These are phyloP conservation scores for Diaperis boleti DNA, from an alignment of 2,888 invertebrate species.

Conservation along the genomic window DNA sequence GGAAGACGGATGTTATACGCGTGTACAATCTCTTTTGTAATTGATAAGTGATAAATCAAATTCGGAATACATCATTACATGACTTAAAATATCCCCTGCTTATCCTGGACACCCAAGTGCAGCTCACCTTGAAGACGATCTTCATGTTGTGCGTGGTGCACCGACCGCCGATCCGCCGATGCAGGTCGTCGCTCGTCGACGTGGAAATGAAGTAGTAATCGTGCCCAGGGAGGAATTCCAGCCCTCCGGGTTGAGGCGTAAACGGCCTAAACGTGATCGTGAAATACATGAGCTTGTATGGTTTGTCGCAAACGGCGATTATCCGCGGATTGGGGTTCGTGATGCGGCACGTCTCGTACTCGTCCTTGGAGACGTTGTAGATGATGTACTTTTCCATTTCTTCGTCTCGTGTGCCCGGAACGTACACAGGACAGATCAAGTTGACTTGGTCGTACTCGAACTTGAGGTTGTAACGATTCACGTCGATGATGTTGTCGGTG, in stretches of 20 bases:
- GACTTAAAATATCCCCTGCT: no score
- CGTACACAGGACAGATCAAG: constrained; percentile 93
- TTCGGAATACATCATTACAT: neutral
- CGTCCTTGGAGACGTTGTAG: constrained; percentile 96
- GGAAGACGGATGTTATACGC: no score
- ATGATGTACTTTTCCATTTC: constrained; percentile 96
- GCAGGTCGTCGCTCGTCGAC: constrained; percentile 91
- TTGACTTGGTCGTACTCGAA: constrained; percentile 97
- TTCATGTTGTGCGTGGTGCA: constrained; percentile 96
- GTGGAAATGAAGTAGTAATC: constrained; percentile 95
- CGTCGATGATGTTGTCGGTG: constrained; percentile 96
- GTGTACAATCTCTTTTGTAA: no score
- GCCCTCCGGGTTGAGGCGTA: constrained; percentile 93
- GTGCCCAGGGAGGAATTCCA: constrained; percentile 94
- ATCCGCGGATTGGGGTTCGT: constrained; percentile 93
- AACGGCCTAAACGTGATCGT: constrained; percentile 97
- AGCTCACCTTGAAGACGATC: constrained; percentile 79
- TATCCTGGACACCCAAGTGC: no score
- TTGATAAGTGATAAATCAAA: no score
- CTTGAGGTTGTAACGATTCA: constrained; percentile 89
- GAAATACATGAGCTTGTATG: constrained; percentile 93
- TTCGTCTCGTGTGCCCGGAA: constrained; percentile 86
- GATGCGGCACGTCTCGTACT: constrained; percentile 96
- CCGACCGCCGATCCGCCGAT: constrained; percentile 89
- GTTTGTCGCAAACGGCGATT: constrained; percentile 96